Evolutionary conservation across 2,888 invertebrate genomes (phyloP).

Genomic region (Pseudococcus longispinus): DNA sequence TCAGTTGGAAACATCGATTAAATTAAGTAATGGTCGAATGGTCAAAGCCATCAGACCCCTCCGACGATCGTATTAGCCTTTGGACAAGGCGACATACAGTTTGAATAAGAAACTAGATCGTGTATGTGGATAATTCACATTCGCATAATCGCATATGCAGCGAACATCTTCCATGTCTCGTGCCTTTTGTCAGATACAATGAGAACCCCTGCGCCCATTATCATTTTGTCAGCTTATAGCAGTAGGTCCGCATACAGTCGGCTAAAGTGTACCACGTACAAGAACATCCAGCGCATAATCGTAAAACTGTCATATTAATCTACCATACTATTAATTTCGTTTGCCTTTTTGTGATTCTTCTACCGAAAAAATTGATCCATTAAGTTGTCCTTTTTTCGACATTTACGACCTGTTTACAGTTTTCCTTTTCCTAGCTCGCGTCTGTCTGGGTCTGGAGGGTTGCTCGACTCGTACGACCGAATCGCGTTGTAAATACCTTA

Average conservation of each 20-base stretch:
- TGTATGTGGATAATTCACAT: not conserved
- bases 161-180: slow-evolving; percentile 11
- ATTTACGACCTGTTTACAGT: slow-evolving; percentile 41
- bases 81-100: not conserved
- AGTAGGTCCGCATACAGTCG: not conserved
- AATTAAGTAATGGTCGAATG: not conserved
- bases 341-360: slow-evolving; percentile 35
- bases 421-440: slow-evolving; percentile 15
- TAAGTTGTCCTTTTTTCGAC: slow-evolving; percentile 41
- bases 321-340: slow-evolving; percentile 46
- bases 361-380: slow-evolving; percentile 45
- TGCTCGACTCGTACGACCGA: not conserved
- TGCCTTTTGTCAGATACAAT: slow-evolving; percentile 11
- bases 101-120: not conserved
- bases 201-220: slow-evolving; percentile 36
- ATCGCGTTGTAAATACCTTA: slow-evolving; percentile 30
- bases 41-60: not conserved
- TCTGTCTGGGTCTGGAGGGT: not conserved
- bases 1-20: slow-evolving; percentile 5
- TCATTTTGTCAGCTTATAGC: slow-evolving; percentile 15
- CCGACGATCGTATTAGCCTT: not conserved
- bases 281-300: slow-evolving; percentile 31
- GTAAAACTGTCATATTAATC: slow-evolving; percentile 46
- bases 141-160: too few species aligned
- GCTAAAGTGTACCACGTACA: not conserved